Evolutionary conservation across 2,113 vertebrate genomes (phyloP).

Genomic region (Phycodurus eques): DNA sequence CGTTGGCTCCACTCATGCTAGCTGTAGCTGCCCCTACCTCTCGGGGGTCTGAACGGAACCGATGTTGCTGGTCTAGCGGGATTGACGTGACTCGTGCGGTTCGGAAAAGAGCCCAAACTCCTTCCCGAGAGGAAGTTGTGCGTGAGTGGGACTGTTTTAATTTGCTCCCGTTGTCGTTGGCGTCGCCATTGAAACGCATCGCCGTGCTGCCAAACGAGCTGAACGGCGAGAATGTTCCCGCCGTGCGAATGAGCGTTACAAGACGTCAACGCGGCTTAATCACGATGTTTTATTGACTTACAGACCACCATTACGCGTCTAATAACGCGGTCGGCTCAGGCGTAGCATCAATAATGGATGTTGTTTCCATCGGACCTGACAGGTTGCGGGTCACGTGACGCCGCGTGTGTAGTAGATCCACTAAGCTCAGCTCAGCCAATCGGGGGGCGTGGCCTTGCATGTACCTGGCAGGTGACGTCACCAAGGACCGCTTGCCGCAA

Average conservation of each 20-base stretch:
- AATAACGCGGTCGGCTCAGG: neutral
- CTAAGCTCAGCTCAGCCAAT: conserved; percentile 4
- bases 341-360: neutral
- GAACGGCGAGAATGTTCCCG: neutral
- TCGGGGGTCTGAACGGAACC: neutral
- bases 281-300: neutral
- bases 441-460: neutral
- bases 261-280: neutral
- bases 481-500: neutral
- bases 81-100: neutral
- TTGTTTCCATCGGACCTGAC: neutral
- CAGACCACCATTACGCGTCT: neutral
- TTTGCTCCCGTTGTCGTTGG: neutral
- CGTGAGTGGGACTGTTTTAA: neutral
- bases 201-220: neutral
- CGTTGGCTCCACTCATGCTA: neutral
- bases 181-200: neutral
- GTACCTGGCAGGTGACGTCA: neutral
- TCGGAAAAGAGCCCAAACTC: neutral
- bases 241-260: neutral
- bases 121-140: neutral
- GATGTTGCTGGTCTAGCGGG: neutral
- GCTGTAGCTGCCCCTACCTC: neutral
- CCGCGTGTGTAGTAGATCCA: neutral
- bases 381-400: conserved; percentile 1